These are phyloP conservation scores for Trisateles emortualis DNA, from an alignment of 2,888 invertebrate genomes.

Conservation along the genomic window DNA sequence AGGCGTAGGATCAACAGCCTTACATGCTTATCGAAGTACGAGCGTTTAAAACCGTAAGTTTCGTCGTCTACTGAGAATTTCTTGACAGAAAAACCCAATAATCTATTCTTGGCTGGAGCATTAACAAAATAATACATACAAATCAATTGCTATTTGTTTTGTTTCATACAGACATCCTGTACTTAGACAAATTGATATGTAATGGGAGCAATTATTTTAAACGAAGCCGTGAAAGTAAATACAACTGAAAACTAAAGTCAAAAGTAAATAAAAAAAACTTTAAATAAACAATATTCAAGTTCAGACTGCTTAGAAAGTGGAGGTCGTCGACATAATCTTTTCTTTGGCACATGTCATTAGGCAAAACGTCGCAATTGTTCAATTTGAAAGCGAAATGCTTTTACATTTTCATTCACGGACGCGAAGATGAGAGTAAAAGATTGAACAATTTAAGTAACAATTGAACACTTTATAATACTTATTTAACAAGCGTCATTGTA, in stretches of 20 bases:
- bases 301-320: conserved; percentile 67
- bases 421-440: conserved; percentile 51
- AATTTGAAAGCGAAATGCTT: conserved; percentile 64
- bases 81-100: too few relatives aligned
- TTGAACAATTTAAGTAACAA: conserved; percentile 54
- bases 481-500: conserved; percentile 37
- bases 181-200: conserved; percentile 25
- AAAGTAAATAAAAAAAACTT: conserved; percentile 50
- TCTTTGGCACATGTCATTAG: conserved; percentile 63
- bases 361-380: conserved; percentile 60
- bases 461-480: conserved; percentile 43
- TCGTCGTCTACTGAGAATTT: too few relatives aligned
- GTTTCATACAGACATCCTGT: conserved; percentile 20
- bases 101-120: too few relatives aligned
- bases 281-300: conserved; percentile 55
- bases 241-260: conserved; percentile 40
- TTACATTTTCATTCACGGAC: conserved; percentile 54
- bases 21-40: too few relatives aligned
- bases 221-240: conserved; percentile 40
- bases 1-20: too few relatives aligned
- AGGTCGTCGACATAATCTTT: conserved; percentile 66
- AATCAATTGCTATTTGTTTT: conserved; percentile 1
- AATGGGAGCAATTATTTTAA: conserved; percentile 23
- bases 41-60: too few relatives aligned
- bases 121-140: too few relatives aligned